Evolutionary conservation across 2,797 vertebrate genomes (phyloP).

Genomic region (Gymnocypris eckloni): DNA sequence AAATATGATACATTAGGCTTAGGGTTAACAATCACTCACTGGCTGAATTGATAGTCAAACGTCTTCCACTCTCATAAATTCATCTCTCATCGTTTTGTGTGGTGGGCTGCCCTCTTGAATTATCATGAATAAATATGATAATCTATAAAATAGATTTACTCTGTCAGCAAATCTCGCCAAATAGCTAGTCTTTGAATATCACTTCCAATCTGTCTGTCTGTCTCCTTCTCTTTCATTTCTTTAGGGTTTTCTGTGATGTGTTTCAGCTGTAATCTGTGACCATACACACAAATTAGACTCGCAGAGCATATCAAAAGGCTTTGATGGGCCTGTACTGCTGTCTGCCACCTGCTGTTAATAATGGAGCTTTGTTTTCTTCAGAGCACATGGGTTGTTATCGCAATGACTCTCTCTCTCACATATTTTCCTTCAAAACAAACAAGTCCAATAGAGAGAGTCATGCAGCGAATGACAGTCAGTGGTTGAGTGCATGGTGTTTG

Average conservation of each 20-base stretch:
- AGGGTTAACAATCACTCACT: no score
- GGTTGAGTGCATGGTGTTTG: constrained; percentile 52
- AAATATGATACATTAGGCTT: no score
- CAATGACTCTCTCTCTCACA: constrained; percentile 25
- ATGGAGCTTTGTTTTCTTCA: constrained; percentile 46
- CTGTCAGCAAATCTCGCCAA: neutral
- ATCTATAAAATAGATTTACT: neutral
- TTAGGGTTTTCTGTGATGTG: constrained; percentile 1
- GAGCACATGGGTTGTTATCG: constrained; percentile 29
- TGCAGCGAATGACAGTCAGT: constrained; percentile 3
- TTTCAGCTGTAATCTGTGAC: constrained; percentile 33
- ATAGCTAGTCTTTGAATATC: neutral
- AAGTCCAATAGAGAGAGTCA: neutral
- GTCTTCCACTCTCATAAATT: no score
- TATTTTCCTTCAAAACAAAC: constrained; percentile 8
- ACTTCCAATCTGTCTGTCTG: neutral
- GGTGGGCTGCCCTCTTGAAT: neutral
- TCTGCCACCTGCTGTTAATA: constrained; percentile 36
- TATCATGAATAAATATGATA: neutral
- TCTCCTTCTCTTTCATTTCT: constrained; percentile 5
- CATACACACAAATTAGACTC: constrained; percentile 13
- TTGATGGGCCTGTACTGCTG: constrained; percentile 6
- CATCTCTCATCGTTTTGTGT: no score
- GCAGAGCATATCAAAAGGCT: constrained; percentile 39
- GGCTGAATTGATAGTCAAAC: no score